These are phyloP conservation scores for Parasteatoda tepidariorum DNA, from an alignment of 1,140 invertebrate genomes.

Conservation along the genomic window DNA sequence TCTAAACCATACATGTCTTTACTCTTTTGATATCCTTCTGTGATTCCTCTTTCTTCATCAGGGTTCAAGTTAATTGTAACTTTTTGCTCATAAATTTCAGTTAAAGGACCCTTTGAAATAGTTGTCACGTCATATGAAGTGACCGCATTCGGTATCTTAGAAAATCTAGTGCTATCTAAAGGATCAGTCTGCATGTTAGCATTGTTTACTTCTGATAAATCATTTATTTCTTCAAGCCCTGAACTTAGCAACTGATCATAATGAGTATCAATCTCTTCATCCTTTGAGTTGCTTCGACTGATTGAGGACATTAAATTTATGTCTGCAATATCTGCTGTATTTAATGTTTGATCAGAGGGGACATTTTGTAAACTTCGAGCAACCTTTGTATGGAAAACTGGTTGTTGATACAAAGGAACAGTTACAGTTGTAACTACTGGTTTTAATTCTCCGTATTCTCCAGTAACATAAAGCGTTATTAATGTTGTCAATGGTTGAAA, in stretches of 20 bases:
- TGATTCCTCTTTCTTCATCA: neutral
- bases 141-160: slow-evolving; percentile 9
- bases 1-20: slow-evolving; percentile 55
- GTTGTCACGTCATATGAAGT: slow-evolving; percentile 60
- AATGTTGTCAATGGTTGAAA: slow-evolving; percentile 63
- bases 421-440: slow-evolving; percentile 64
- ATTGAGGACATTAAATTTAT: slow-evolving; percentile 19
- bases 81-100: slow-evolving; percentile 62
- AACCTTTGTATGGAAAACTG: slow-evolving; percentile 61
- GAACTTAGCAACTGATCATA: slow-evolving; percentile 54
- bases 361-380: slow-evolving; percentile 57
- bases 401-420: slow-evolving; percentile 62
- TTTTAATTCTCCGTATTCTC: slow-evolving; percentile 63
- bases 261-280: slow-evolving; percentile 50
- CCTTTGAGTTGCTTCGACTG: neutral
- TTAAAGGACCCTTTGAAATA: slow-evolving; percentile 62
- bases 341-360: slow-evolving; percentile 17
- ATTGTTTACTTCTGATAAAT: slow-evolving; percentile 32
- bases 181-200: slow-evolving; percentile 28
- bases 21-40: slow-evolving; percentile 23
- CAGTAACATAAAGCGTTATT: slow-evolving; percentile 64
- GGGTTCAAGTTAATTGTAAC: slow-evolving; percentile 47
- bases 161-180: slow-evolving; percentile 47
- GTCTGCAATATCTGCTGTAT: slow-evolving; percentile 40
- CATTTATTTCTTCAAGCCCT: slow-evolving; percentile 54